A percentile compares a stretch with the other conserved stretches of the same genome.
These are phyloP conservation scores for Leptopilina myrica DNA, from an alignment of 2,888 invertebrate species.

Conservation along the genomic window DNA sequence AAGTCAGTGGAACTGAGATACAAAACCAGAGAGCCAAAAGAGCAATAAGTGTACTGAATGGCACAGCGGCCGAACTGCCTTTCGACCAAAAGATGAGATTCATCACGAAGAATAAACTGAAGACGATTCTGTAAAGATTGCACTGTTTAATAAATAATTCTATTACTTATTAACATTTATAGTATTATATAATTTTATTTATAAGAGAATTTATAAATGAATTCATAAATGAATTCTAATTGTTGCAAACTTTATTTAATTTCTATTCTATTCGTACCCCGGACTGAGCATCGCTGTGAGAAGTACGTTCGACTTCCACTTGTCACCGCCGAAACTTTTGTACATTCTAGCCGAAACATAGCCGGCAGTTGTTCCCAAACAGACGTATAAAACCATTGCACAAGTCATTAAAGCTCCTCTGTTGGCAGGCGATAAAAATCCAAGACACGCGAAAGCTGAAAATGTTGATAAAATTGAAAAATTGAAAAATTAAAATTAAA, in stretches of 20 bases:
- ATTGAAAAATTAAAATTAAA: neutral
- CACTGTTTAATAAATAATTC: neutral
- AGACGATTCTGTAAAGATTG: constrained; percentile 86
- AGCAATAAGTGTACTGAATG: constrained; percentile 96
- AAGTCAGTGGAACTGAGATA: constrained; percentile 98
- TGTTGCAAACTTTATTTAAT: neutral
- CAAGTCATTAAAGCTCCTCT: constrained; percentile 99
- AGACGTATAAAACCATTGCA: constrained; percentile 96
- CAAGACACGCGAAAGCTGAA: constrained; percentile 97
- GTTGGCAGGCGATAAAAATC: constrained; percentile 98
- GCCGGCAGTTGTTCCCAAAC: constrained; percentile 97
- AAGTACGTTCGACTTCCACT: constrained; percentile 99
- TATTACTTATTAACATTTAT: constrained; percentile 5
- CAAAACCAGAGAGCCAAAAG: constrained; percentile 97
- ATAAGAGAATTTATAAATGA: no score
- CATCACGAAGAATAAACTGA: constrained; percentile 97
- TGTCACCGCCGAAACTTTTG: constrained; percentile 98
- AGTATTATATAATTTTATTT: no score
- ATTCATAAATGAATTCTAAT: neutral
- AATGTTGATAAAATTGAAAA: constrained; percentile 46
- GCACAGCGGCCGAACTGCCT: constrained; percentile 96
- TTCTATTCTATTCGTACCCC: constrained; percentile 82
- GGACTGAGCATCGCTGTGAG: constrained; percentile 98
- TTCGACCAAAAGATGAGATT: constrained; percentile 97
- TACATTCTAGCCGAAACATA: constrained; percentile 98